These are phyloP conservation scores for Agrilus cyanescens DNA, from an alignment of 2,888 invertebrate species.

Conservation along the genomic window DNA sequence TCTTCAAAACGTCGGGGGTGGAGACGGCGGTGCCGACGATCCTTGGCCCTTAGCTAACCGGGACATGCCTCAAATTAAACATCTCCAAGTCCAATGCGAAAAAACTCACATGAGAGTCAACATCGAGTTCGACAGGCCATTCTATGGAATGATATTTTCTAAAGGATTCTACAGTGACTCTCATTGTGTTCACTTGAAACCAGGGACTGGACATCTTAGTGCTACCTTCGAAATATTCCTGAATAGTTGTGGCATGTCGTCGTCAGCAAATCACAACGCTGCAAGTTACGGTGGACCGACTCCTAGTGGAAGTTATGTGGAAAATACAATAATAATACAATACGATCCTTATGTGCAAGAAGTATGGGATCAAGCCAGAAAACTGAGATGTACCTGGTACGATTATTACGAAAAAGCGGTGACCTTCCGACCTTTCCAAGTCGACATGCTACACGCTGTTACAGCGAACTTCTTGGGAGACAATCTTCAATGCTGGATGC, in stretches of 20 bases:
- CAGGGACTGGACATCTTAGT: conserved; percentile 80
- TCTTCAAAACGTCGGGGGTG: conserved; percentile 31
- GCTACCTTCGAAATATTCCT: conserved; percentile 90
- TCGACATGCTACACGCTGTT: conserved; percentile 89
- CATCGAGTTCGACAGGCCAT: conserved; percentile 88
- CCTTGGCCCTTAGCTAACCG: conserved; percentile 82
- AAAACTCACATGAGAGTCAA: conserved; percentile 93
- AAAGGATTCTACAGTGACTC: conserved; percentile 88
- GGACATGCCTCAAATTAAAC: conserved; percentile 88
- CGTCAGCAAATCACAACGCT: conserved; percentile 80
- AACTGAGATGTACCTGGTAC: conserved; percentile 89
- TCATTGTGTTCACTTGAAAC: conserved; percentile 84
- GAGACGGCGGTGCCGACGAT: conserved; percentile 52
- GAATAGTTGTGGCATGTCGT: conserved; percentile 88
- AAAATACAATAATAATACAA: conserved; percentile 89
- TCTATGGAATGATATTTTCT: conserved; percentile 93
- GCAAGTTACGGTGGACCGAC: conserved; percentile 75
- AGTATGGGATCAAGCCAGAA: conserved; percentile 91
- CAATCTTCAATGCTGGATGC: conserved; percentile 95
- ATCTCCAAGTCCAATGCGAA: conserved; percentile 88
- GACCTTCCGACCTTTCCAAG: conserved; percentile 90
- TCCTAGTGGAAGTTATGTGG: conserved; percentile 85
- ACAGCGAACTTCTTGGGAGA: conserved; percentile 93
- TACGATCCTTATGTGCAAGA: conserved; percentile 92
- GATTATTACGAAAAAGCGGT: conserved; percentile 93